Evolutionary conservation across 2,113 vertebrate species (phyloP), one percentile per base, ranked within the genome.

Genomic region (Nanger granti): DNA sequence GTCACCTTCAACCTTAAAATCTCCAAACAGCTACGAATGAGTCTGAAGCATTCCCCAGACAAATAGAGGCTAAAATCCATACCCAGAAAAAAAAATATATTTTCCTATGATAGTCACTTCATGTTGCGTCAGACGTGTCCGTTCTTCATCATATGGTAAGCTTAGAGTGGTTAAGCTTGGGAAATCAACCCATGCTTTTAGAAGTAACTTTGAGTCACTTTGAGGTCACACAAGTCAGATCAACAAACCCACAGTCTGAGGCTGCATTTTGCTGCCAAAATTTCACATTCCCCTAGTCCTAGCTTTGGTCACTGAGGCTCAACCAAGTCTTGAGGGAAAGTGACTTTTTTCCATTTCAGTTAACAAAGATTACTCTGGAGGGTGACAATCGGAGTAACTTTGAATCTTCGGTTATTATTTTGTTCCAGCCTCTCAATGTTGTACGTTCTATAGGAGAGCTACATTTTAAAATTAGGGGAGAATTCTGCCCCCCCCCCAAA

Each of bases 1-100:
- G 73, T 55, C 83, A 95, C 97, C 66, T 92, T 93, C 93, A 97
- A 79, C 55, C 62, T 90, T 86, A 97, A 66, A 87, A 97, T 96
- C 84, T 95, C 97, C 96, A 96, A 97, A 93, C n/a, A 15, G 64
- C 82, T 55, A 90, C 41, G 82, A 76, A 91, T 93, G 37, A 95
- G 17, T 96, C 89, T 95, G 93, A 97, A 97, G 98, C 93, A 98
- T 85, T 98, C 59, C 87, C 66, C 37, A 91, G 14, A 52, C 59
- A 62, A 95, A 52, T 15, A 96, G 12, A 94, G 9, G 66, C 54
- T 94, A 64, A 97, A 96, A 91, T 90, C 28, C 9, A 92, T 49
- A 89, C 8, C 4, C 17, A 12, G 9, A 64, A 92, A 92, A 64
- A 55, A 29, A 59, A 0, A 55, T 0, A 17, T 64, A 15, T 44